These are phyloP conservation scores for Eremophila alpestris DNA, from an alignment of 2,797 vertebrate genomes.

Conservation along the genomic window DNA sequence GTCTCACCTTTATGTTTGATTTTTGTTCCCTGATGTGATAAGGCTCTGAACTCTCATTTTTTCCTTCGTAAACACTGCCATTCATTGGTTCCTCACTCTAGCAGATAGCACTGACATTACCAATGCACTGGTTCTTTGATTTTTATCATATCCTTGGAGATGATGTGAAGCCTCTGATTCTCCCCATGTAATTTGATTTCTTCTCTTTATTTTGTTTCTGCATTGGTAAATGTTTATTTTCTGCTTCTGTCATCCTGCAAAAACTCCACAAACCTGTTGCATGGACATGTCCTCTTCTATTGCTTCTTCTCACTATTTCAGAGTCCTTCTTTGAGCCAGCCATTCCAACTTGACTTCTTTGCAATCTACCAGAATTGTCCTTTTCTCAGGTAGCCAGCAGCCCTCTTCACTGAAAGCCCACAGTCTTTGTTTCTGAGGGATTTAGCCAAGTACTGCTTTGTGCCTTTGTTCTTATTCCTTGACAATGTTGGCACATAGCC, in stretches of 20 bases:
- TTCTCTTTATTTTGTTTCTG: not conserved
- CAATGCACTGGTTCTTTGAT: fast-evolving
- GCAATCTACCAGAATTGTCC: not conserved
- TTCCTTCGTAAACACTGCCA: not conserved
- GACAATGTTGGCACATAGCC: not conserved
- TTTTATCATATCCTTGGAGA: not conserved
- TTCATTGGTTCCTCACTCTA: not conserved
- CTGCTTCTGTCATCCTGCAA: not conserved
- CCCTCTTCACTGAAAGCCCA: not conserved
- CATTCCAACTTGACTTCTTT: not conserved
- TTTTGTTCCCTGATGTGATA: not conserved
- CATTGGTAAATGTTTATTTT: not conserved
- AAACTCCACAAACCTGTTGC: not conserved
- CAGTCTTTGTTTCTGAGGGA: not conserved
- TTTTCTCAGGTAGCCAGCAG: not conserved
- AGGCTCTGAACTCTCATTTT: not conserved
- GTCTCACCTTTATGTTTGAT: not conserved
- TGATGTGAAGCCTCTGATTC: not conserved
- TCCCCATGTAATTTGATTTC: not conserved
- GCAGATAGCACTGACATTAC: not conserved
- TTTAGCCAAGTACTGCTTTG: not conserved
- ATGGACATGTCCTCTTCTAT: not conserved
- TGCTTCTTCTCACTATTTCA: not conserved
- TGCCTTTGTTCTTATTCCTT: slow-evolving; percentile 15
- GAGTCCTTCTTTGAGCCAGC: not conserved